These are phyloP conservation scores for Dendrolimus punctatus DNA, from an alignment of 1,140 invertebrate genomes.

Conservation along the genomic window DNA sequence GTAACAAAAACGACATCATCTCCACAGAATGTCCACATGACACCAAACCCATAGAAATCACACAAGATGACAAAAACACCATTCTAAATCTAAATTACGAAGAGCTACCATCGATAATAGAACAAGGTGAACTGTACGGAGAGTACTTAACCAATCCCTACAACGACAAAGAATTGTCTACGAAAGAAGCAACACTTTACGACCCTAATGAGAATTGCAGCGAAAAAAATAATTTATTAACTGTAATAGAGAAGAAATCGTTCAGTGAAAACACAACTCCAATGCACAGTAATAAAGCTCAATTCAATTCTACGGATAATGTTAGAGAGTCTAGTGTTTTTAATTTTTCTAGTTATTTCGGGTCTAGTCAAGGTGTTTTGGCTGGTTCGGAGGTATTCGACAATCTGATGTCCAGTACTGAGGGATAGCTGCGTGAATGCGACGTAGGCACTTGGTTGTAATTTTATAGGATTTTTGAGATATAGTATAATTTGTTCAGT, in stretches of 20 bases:
- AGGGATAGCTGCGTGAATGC: conserved; percentile 50
- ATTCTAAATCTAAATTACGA: conserved; percentile 16
- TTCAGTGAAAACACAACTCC: conserved; percentile 60
- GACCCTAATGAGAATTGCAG: conserved; percentile 26
- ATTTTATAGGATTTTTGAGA: background rate
- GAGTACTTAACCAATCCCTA: conserved; percentile 73
- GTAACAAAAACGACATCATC: conserved; percentile 1
- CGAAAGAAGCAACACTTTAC: conserved; percentile 39
- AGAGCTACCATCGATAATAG: conserved; percentile 17
- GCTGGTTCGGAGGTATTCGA: conserved; percentile 75
- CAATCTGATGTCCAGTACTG: conserved; percentile 43
- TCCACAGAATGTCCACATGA: background rate
- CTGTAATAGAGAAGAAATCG: conserved; percentile 35
- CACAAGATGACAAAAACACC: conserved; percentile 12
- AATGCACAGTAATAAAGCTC: conserved; percentile 48
- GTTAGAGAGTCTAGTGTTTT: conserved; percentile 56
- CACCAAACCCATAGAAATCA: conserved; percentile 8
- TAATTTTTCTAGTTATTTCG: conserved; percentile 74
- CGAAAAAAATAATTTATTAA: conserved; percentile 5
- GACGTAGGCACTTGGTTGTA: conserved; percentile 51
- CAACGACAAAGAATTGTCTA: conserved; percentile 46
- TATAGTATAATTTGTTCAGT: no score
- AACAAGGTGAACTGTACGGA: conserved; percentile 64
- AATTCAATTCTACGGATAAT: conserved; percentile 64
- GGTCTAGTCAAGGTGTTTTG: conserved; percentile 60